phyloP scores from a whole-genome alignment of 2,888 invertebrate species.

The Scrobipalpa costella region DNA sequence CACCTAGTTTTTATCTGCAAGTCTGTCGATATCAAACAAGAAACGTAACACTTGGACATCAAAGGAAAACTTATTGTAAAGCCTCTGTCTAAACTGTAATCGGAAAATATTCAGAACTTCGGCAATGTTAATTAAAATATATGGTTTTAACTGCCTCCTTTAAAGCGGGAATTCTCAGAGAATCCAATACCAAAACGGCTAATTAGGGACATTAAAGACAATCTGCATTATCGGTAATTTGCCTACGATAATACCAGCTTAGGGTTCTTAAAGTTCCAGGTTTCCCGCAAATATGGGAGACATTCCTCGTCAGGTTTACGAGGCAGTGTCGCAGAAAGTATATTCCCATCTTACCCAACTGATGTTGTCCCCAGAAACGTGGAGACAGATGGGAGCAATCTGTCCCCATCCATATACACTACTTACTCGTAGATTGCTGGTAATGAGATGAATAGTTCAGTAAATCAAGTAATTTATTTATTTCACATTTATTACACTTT shows the following conservation, averaged over 20 bases:
- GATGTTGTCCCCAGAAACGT: no score
- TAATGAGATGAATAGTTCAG: no score
- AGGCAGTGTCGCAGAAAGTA: slow-evolving; percentile 36
- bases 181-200: slow-evolving; percentile 14
- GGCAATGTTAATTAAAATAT: slow-evolving; percentile 12
- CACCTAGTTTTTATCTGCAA: slow-evolving; percentile 51
- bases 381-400: no score
- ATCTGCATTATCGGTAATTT: slow-evolving; percentile 26
- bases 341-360: slow-evolving; percentile 16
- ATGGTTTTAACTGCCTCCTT: not conserved
- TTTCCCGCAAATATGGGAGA: slow-evolving; percentile 44
- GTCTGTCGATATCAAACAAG: slow-evolving; percentile 21
- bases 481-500: no score
- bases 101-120: slow-evolving; percentile 2
- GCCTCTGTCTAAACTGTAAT: not conserved
- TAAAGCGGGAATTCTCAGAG: not conserved
- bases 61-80: slow-evolving; percentile 1
- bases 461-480: no score
- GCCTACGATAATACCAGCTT: slow-evolving; percentile 26
- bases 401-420: no score
- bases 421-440: no score
- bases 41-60: slow-evolving; percentile 5
- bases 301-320: slow-evolving; percentile 47
- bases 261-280: slow-evolving; percentile 23
- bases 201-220: slow-evolving; percentile 24